Base-by-base conservation (phyloP, 2,797 vertebrate species). In the Brachymystax lenok region DNA sequence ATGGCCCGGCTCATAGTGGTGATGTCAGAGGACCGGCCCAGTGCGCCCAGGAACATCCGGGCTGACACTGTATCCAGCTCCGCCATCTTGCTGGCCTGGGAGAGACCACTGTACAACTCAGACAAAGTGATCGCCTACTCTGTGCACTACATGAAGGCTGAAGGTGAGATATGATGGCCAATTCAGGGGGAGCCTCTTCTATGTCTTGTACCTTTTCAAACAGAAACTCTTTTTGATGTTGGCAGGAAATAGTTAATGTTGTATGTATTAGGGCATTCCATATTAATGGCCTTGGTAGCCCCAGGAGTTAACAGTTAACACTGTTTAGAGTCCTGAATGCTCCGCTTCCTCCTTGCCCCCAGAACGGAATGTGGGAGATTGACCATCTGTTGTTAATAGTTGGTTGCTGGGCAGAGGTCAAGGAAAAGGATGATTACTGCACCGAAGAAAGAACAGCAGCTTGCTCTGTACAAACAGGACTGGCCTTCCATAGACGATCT, bases 101-200 rank as follows among this genome's bases (percentile, higher is more conserved):
- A 99, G 79, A 93, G 96, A 85, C 98, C 98, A 0, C 88, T 97
- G 4, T 99, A 97, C 78, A 99, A 99, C 85, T 94, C 97, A 0
- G 96, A 99, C 88, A 99, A 98, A 94, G 98, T 99, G 76, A 99
- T 99, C 2, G 98, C 98, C 4, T 99, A 99, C 90, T 99, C 98
- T 0, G 96, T 99, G 74, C 98, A 99, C 92, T 99, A 99, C 93
- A 98, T 98, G 97, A 99, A 97, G 89, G 97, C 98, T 67, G 96
- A 98, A 95, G 98, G 98, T 99, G 88, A 95, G 82, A 27, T 2
- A 27, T 1, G 46, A 3, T 35, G 0, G 35, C 10, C 40, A 14
- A 35, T 3, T 14, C 2, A 16, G 50, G 21, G 19, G 17, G 14
- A 69, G 7, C 16, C 51, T 72, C 27, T 30, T 28, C 17, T 33